Conservation (phyloP, 2,113 vertebrate species). For the Chloebia gouldiae region DNA sequence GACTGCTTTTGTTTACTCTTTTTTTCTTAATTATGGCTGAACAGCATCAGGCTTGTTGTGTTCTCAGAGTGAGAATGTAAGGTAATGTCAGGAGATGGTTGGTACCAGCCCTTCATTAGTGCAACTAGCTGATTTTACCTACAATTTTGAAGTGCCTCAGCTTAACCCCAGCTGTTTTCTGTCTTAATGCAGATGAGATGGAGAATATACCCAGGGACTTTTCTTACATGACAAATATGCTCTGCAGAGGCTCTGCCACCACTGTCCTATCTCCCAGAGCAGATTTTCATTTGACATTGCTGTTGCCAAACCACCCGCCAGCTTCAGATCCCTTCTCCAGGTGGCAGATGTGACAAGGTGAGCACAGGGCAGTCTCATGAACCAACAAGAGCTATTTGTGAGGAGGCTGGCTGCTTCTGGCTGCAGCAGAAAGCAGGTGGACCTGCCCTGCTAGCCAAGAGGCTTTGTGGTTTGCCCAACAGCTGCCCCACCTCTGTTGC, state of each 20-base stretch:
- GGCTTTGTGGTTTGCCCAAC: background rate
- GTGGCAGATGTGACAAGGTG: fast-evolving
- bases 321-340: fast-evolving
- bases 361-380: fast-evolving
- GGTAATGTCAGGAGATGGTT: background rate
- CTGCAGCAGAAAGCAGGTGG: background rate
- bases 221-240: background rate
- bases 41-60: background rate
- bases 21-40: background rate
- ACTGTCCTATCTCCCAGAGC: background rate
- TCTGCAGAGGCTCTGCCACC: background rate
- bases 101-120: background rate
- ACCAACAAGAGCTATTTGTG: background rate
- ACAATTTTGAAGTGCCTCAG: background rate
- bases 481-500: background rate
- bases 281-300: background rate
- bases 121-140: background rate
- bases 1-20: too few species aligned
- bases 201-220: background rate
- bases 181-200: background rate
- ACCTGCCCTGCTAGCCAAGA: background rate
- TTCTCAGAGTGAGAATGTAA: background rate
- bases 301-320: background rate
- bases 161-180: background rate
- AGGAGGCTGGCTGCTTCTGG: background rate